Percentiles rank a stretch among this genome's conserved stretches.
Conservation (phyloP, 1,140 invertebrate genomes). For the Drosophila arawakana region DNA sequence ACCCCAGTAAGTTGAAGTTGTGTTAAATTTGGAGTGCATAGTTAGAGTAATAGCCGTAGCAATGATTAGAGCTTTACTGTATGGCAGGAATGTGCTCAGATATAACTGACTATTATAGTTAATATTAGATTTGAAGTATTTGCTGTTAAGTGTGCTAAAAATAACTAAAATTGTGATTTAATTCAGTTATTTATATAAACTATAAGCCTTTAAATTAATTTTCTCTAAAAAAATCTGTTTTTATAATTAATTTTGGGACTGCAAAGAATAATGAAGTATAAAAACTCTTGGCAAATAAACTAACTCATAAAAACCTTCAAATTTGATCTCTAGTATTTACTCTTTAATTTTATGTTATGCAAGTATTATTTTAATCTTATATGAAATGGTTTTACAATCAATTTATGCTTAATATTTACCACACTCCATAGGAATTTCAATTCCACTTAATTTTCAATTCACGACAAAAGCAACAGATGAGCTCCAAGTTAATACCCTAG, state of each 20-base stretch:
- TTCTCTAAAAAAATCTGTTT: no score
- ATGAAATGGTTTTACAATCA: no score
- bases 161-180: no score
- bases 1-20: constrained; percentile 8
- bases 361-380: no score
- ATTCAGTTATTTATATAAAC: no score
- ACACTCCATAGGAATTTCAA: constrained; percentile 1
- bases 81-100: not conserved
- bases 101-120: not conserved
- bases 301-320: no score
- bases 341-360: no score
- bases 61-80: constrained; percentile 5
- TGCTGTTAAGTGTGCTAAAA: constrained; percentile 1
- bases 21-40: not conserved
- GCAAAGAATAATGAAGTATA: no score
- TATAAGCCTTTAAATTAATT: no score
- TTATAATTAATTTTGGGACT: no score
- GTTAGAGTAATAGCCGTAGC: constrained; percentile 2
- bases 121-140: not conserved
- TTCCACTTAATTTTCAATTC: constrained; percentile 8
- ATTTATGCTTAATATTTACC: not conserved
- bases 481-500: not conserved
- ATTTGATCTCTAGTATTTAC: no score
- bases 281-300: no score
- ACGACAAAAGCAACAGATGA: constrained; percentile 26